Conservation (phyloP, 2,888 invertebrate species). For the Byasa hedistus region DNA sequence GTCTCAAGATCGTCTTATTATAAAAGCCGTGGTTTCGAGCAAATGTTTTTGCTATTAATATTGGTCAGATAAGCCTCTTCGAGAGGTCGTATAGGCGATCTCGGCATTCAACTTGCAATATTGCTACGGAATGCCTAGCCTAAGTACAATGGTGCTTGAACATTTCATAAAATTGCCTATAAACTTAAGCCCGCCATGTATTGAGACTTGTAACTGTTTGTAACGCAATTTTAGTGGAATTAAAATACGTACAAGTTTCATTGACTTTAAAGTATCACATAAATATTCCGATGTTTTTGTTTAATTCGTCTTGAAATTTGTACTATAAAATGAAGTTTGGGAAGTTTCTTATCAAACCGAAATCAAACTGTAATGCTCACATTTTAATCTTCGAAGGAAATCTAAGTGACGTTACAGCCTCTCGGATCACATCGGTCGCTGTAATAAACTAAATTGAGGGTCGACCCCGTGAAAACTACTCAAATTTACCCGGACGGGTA, state of each 20-base stretch:
- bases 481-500: constrained; percentile 50
- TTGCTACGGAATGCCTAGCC: constrained; percentile 43
- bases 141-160: constrained; percentile 42
- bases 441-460: constrained; percentile 69
- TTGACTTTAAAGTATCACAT: too few relatives aligned
- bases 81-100: constrained; percentile 52
- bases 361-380: constrained; percentile 18
- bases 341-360: constrained; percentile 1
- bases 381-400: constrained; percentile 30
- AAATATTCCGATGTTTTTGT: too few relatives aligned
- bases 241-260: background rate
- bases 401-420: constrained; percentile 28
- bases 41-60: constrained; percentile 53
- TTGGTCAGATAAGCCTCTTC: constrained; percentile 60
- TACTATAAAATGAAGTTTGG: background rate
- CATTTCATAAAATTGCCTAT: constrained; percentile 30
- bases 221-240: background rate
- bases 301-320: background rate
- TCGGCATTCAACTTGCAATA: constrained; percentile 55
- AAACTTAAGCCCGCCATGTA: background rate
- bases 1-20: constrained; percentile 47
- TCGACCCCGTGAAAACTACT: constrained; percentile 61
- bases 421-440: constrained; percentile 27
- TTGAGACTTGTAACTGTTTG: constrained; percentile 8
- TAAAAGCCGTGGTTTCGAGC: constrained; percentile 35